phyloP scores from a whole-genome alignment of 2,888 invertebrate genomes.

The Diadromus collaris region DNA sequence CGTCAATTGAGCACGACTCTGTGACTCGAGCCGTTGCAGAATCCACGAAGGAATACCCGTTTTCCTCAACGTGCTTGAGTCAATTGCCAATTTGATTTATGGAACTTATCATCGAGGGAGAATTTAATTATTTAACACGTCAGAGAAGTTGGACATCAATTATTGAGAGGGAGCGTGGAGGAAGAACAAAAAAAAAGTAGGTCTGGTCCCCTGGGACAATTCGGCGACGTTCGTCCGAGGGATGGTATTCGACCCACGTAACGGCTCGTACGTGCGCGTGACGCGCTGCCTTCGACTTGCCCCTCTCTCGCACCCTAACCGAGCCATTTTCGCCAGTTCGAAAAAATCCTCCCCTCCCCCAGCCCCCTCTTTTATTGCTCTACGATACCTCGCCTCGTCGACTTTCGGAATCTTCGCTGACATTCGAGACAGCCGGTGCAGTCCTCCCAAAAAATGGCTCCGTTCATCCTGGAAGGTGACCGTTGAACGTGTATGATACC shows the following conservation, averaged over 20 bases:
- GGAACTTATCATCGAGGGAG: conserved; percentile 50
- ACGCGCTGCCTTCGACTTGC: conserved; percentile 37
- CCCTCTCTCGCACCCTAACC: conserved; percentile 56
- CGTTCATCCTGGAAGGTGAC: conserved; percentile 2
- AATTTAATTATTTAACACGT: conserved; percentile 59
- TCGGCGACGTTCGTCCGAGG: conserved; percentile 56
- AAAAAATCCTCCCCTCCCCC: conserved; percentile 30
- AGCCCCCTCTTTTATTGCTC: conserved; percentile 2
- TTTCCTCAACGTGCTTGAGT: conserved; percentile 25
- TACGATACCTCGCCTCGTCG: conserved; percentile 34
- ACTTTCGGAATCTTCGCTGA: conserved; percentile 60
- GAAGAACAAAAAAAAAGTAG: conserved; percentile 42
- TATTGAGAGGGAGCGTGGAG: conserved; percentile 50
- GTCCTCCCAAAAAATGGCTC: conserved; percentile 20
- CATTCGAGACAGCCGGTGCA: conserved; percentile 71
- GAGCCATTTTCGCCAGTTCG: conserved; percentile 69
- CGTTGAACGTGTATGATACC: background rate
- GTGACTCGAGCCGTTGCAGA: background rate
- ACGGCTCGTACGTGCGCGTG: conserved; percentile 58
- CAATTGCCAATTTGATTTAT: conserved; percentile 55
- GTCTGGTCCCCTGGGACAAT: conserved; percentile 55
- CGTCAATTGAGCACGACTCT: background rate
- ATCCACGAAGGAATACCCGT: background rate
- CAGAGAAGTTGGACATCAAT: conserved; percentile 60
- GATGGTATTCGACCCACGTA: conserved; percentile 62